Evolutionary conservation across 2,888 invertebrate species (phyloP), one percentile per base, ranked within the genome.

Genomic region (Pegoplata infirma): DNA sequence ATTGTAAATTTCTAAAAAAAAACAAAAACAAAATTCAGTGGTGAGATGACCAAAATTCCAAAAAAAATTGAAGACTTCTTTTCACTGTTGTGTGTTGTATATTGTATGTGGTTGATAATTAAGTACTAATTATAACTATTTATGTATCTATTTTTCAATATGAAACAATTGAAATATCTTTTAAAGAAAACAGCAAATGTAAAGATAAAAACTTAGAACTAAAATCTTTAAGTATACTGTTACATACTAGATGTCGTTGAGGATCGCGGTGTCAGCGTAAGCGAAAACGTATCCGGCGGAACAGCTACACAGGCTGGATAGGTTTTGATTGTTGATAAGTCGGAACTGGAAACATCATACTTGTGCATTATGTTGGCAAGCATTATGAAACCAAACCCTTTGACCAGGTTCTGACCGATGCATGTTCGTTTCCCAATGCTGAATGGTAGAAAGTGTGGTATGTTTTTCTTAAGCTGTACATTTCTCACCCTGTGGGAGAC

Each of bases 381-480:
- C 87, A 94, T 91, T 0, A 95, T 92, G 83, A 95, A 94, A 56
- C 93, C 92, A 90, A 94, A 95, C 1, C 94, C 93, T 14, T 94
- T 93, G 0, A 96, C 94, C 55, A 97, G 89, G 44, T 94, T 93
- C 84, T 96, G 95, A 0, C 96, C 96, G 73, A 96, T 94, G 85
- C 96, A 96, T 0, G 96, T 95, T n/a, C 96, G 90, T 85, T 94
- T 95, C 6, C 96, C 96, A 49, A 95, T 95, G 85, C 96, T 95
- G 89, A 96, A 97, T 0, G 96, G 96, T 10, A 96, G 90, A 85
- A 96, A 96, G 85, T 95, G 93, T 0, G 94, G 91, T 8, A 92
- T 91, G 82, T 92, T 92, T 81, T 90, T 91, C 80, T 87, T 91
- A 0, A 92, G 89, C 0, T 90, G 87, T 0, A 40, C 0, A 3